A percentile compares a stretch with the other conserved stretches of the same genome.
phyloP scores from a whole-genome alignment of 2,888 invertebrate species.

The Polymixis flavicincta region DNA sequence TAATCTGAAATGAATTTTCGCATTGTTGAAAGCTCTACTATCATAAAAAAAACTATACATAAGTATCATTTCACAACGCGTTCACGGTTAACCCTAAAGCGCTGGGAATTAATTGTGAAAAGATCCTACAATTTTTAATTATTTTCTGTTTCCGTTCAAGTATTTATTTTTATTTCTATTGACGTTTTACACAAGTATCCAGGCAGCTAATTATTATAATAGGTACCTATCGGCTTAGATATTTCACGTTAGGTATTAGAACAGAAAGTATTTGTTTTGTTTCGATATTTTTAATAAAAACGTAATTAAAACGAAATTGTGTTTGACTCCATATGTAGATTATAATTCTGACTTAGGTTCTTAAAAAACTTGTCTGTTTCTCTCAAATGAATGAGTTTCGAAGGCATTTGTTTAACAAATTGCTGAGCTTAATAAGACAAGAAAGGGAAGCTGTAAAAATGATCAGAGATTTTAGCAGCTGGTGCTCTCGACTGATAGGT shows the following conservation, averaged over 20 bases:
- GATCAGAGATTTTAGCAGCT: neutral
- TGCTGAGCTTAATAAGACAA: neutral
- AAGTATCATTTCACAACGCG: neutral
- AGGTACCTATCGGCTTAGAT: neutral
- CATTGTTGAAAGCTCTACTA: neutral
- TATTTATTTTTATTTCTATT: neutral
- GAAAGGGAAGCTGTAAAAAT: constrained; percentile 11
- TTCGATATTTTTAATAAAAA: neutral
- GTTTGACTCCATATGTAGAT: neutral
- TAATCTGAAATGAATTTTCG: neutral
- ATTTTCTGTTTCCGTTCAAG: neutral
- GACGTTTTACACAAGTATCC: neutral
- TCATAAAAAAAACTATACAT: no score
- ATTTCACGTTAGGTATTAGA: neutral
- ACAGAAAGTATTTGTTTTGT: neutral
- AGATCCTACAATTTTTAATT: neutral
- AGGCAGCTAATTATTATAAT: neutral
- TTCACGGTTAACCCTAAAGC: constrained; percentile 8
- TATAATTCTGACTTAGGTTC: neutral
- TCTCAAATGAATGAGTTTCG: neutral
- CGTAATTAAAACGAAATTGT: neutral
- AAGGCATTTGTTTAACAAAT: neutral
- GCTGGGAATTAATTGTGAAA: neutral
- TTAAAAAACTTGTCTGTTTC: neutral
- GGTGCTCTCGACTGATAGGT: neutral